A percentile compares a stretch with the other conserved stretches of the same genome.
Evolutionary conservation across 2,888 invertebrate genomes (phyloP).

Genomic region (Pimpla rufipes): DNA sequence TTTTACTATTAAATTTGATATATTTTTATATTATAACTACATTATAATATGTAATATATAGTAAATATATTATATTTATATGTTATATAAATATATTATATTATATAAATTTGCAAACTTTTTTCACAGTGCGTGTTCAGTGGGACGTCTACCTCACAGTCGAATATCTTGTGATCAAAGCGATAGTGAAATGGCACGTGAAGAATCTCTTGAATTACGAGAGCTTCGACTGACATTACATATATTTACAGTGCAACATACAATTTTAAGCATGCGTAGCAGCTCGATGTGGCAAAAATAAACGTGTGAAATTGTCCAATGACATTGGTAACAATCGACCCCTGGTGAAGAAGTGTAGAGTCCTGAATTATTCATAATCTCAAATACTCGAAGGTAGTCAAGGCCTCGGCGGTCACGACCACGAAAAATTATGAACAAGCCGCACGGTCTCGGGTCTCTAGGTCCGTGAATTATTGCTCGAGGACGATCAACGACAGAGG

Average conservation of each 20-base stretch:
- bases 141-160: background rate
- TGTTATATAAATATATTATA: no score
- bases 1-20: no score
- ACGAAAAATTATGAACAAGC: conserved; percentile 34
- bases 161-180: background rate
- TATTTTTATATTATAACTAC: no score
- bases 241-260: background rate
- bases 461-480: conserved; percentile 57
- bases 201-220: conserved; percentile 26
- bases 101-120: no score
- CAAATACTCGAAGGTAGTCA: conserved; percentile 31
- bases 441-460: conserved; percentile 12
- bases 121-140: no score
- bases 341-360: background rate
- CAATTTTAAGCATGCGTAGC: background rate
- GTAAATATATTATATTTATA: no score
- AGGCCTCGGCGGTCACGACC: conserved; percentile 47
- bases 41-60: no score
- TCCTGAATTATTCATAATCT: conserved; percentile 51
- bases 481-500: conserved; percentile 40
- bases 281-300: background rate
- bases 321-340: conserved; percentile 32
- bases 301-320: conserved; percentile 25
- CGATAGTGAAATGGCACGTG: background rate
- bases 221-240: background rate